Evolutionary conservation across 2,888 invertebrate genomes (phyloP), one percentile per base, ranked within the genome.

Genomic region (Tenthredo mesomela): DNA sequence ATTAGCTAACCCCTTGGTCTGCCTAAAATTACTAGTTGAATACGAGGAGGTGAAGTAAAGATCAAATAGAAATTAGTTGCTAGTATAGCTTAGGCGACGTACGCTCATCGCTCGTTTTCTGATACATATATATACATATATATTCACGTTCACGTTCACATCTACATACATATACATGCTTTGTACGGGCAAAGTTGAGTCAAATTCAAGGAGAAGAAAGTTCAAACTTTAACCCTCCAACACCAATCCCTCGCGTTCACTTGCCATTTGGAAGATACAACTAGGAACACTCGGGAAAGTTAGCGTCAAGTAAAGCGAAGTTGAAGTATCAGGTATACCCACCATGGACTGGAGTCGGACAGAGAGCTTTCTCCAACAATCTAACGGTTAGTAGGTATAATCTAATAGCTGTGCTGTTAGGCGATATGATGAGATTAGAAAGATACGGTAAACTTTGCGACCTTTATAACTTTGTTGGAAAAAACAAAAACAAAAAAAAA

Each of bases 251-350:
- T 12, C 10, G 18, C n/a, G 12, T 43, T 18, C 21, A 37, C 71
- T n/a, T 40, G 43, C 40, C 40, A 43, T 73, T 43, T 15, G n/a
- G 40, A 43, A 73, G 71, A 73, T 73, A n/a, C 71, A 73, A 43
- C 40, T 21, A 37, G 40, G 80, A 80, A 61, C 33, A 80, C 58
- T 40, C 25, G 40, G n/a, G 25, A 61, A 80, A 80, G 78, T 40
- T 58, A 61, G 80, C 58, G n/a, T 15, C 58, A 21, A 80, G 80
- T 9, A 21, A 58, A 80, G 40, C 37, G 61, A 61, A 80, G 61
- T 61, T 80, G 33, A 61, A 80, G 80, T 80, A 61, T 80, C 80
- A 61, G 80, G 80, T 80, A 61, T 37, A 58, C 54, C 77, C 18
- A 67, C 33, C n/a, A 37, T 40, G 21, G 10, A 12, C 10, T 21